Evolutionary conservation across 2,888 invertebrate species (phyloP).

Genomic region (Clanis bilineata): DNA sequence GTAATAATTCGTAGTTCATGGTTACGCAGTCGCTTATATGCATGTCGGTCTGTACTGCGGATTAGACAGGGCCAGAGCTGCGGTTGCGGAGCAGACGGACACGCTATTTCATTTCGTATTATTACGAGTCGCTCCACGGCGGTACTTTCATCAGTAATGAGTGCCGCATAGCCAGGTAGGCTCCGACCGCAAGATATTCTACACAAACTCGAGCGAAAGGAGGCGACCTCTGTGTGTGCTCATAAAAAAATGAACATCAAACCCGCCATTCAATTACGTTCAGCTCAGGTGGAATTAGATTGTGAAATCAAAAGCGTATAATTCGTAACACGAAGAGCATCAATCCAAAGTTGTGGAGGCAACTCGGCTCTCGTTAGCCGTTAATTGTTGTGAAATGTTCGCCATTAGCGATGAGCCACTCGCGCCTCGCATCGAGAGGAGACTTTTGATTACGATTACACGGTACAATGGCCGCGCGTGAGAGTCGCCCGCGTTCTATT

Average conservation of each 20-base stretch:
- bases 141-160: slow-evolving; percentile 72
- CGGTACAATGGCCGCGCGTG: slow-evolving; percentile 69
- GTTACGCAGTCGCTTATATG: slow-evolving; percentile 55
- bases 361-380: slow-evolving; percentile 30
- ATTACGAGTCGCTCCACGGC: slow-evolving; percentile 56
- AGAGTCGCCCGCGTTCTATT: slow-evolving; percentile 65
- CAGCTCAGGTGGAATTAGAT: slow-evolving; percentile 20
- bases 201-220: slow-evolving; percentile 40
- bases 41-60: slow-evolving; percentile 48
- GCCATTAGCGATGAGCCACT: slow-evolving; percentile 54
- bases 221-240: slow-evolving; percentile 24
- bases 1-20: slow-evolving; percentile 61
- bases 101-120: slow-evolving; percentile 68
- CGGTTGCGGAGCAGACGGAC: slow-evolving; percentile 60
- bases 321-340: slow-evolving; percentile 25
- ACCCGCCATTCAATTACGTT: slow-evolving; percentile 15
- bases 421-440: slow-evolving; percentile 59
- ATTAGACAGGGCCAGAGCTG: slow-evolving; percentile 48
- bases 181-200: slow-evolving; percentile 57
- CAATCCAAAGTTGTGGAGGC: slow-evolving; percentile 27
- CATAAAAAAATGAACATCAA: slow-evolving; percentile 17
- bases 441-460: slow-evolving; percentile 69
- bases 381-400: slow-evolving; percentile 62
- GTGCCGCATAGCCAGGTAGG: slow-evolving; percentile 46
- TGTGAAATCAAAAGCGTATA: slow-evolving; percentile 28